Conservation (phyloP, 2,888 invertebrate species). For the Tryphoninae sp. region DNA sequence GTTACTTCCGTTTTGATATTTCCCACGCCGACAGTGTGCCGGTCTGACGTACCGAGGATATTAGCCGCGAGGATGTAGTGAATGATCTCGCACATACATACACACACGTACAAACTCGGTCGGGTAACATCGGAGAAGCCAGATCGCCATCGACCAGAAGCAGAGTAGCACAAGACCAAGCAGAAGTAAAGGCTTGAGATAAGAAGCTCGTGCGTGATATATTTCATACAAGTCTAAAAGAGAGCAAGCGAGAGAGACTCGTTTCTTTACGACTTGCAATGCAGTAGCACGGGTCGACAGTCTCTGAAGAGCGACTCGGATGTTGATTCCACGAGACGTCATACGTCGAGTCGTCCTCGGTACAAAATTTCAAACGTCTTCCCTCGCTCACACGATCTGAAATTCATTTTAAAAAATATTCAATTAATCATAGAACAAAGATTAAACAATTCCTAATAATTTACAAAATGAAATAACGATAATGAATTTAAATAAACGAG, state of each 20-base stretch:
- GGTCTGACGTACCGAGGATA: conserved; percentile 52
- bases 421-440: not conserved
- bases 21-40: not conserved
- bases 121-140: conserved; percentile 18
- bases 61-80: conserved; percentile 60
- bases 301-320: conserved; percentile 58
- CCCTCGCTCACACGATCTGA: not conserved
- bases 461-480: no score
- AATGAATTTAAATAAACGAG: not conserved
- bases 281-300: conserved; percentile 58
- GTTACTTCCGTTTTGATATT: conserved; percentile 31
- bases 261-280: conserved; percentile 50
- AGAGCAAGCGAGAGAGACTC: conserved; percentile 14
- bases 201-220: conserved; percentile 60
- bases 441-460: no score
- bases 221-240: conserved; percentile 47
- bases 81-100: conserved; percentile 19
- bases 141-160: conserved; percentile 62
- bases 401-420: not conserved
- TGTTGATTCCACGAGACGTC: conserved; percentile 49
- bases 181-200: conserved; percentile 68
- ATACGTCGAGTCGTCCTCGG: conserved; percentile 38
- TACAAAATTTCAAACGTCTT: conserved; percentile 16
- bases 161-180: conserved; percentile 57
- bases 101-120: not conserved